Evolutionary conservation across 2,113 vertebrate species (phyloP), one percentile per base, ranked within the genome.

Genomic region (Petromus typicus): DNA sequence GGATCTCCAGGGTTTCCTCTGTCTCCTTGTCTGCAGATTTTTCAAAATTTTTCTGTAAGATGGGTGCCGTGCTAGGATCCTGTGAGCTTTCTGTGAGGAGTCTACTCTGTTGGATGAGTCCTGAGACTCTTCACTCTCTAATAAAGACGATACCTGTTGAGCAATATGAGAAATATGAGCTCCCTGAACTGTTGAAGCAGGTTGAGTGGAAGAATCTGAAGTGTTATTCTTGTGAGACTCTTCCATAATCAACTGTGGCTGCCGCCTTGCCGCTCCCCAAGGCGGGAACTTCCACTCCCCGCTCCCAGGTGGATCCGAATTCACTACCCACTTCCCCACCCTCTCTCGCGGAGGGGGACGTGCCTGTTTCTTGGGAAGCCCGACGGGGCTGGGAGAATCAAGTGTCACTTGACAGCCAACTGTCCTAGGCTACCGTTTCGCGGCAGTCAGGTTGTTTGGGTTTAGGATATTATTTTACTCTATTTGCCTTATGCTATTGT

Each of bases 21-120:
- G 97, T 99, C 99, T 97, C 98, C 99, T 97, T 99, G 99, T 91
- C 98, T 98, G 40, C 66, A 99, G 98, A 57, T 99, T 99, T 96
- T 99, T 99, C 88, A 99, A 97, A 93, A 99, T 99, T 98, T 99
- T 99, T 92, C 99, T 99, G 84, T 92, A 99, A 0, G 99, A 99
- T 0, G 99, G 99, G n/a, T 99, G 99, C 14, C 99, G 98, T 54
- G 99, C 99, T 56, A 99, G 98, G 94, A 99, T 99, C 90, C 99
- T 99, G 86, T 99, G 98, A 81, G 99, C 98, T 93, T 99, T 99
- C 97, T 99, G 99, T 1, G 99, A 98, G 79, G 99, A 98, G 78
- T 98, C 98, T 89, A 98, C 99, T 95, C 99, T 99, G 95, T 99
- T 99, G 13, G 99, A 99, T 2, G 99, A 99, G 76, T 99, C 99